Base-by-base conservation (phyloP, 2,113 vertebrate species). In the Phalacrocorax pelagicus region DNA sequence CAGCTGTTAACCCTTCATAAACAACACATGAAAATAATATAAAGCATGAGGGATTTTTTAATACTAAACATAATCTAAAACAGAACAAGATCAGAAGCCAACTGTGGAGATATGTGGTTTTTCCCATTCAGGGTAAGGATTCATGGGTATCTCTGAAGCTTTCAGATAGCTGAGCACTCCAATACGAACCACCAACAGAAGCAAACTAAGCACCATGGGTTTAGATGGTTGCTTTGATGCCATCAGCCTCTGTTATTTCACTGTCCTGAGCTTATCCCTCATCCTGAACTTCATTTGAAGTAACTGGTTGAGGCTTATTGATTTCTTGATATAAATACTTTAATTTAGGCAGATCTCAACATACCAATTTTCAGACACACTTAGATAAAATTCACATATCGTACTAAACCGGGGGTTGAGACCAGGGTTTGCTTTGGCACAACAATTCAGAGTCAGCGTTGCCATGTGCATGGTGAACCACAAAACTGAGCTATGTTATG, bases 11-110 rank as follows among this genome's bases (percentile, higher is more conserved):
- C 46, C 42, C 38, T 69, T 90, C 85, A 63, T 86, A 97, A 96
- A 92, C 34, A 91, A 61, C 71, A 63, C 62, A 93, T 38, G 51
- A 96, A 92, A 96, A 93, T 80, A 93, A 96, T 94, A 83, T 32
- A 86, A 92, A 94, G 12, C 63, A 83, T 34, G 38, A 86, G 17
- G 40, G 27, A 26, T 66, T 91, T 92, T 91, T 88, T 77, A 73
- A 88, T 88, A 88, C 83, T 74, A 93, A 86, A 58, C 21, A 36
- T 93, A 92, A 96, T 86, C n/a, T 61, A 81, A 93, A 96, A 0
- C 94, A 93, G 88, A 93, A 44, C 32, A 75, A 91, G 83, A 59
- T 46, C 80, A 91, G 55, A 96, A 86, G 47, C 44, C n/a, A 74
- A 11, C 59, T 63, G 29, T 18, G 36, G 55, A 86, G 38, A 71